These are phyloP conservation scores for Hyperoplus immaculatus DNA, from an alignment of 2,797 vertebrate species.

Conservation along the genomic window DNA sequence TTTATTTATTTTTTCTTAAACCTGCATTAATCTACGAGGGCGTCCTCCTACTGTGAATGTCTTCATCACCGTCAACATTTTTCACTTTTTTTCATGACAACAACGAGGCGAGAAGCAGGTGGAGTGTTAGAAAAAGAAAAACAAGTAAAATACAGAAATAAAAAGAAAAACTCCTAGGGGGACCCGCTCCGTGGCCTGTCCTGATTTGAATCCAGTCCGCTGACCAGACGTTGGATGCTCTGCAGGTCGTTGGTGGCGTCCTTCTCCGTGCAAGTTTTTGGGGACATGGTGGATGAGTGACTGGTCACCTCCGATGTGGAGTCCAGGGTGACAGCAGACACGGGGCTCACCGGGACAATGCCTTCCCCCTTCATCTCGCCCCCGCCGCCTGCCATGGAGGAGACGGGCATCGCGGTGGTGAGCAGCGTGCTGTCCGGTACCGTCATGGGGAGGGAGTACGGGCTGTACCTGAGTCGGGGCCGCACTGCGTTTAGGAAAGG, in stretches of 20 bases:
- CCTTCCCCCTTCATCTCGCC: slow-evolving; percentile 87
- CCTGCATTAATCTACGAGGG: slow-evolving; percentile 70
- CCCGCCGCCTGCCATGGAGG: slow-evolving; percentile 80
- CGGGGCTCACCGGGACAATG: slow-evolving; percentile 87
- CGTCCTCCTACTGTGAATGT: slow-evolving; percentile 63
- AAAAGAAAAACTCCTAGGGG: slow-evolving; percentile 79
- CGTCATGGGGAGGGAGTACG: slow-evolving; percentile 92
- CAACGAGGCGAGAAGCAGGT: slow-evolving; percentile 60
- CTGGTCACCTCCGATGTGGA: slow-evolving; percentile 96
- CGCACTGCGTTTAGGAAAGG: slow-evolving; percentile 94
- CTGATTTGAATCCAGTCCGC: slow-evolving; percentile 93
- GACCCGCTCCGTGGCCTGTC: slow-evolving; percentile 93
- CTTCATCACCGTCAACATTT: slow-evolving; percentile 61
- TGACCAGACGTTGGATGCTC: slow-evolving; percentile 97
- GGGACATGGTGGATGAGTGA: slow-evolving; percentile 92
- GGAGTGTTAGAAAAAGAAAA: slow-evolving; percentile 4
- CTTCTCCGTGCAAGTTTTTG: slow-evolving; percentile 92
- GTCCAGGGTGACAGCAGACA: slow-evolving; percentile 88
- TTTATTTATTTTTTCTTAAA: slow-evolving; percentile 61
- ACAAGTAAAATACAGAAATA: background rate
- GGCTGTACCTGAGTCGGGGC: slow-evolving; percentile 95
- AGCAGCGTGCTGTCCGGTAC: slow-evolving; percentile 93
- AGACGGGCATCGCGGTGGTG: slow-evolving; percentile 84
- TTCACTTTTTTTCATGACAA: slow-evolving; percentile 64
- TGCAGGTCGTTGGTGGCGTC: slow-evolving; percentile 95